A percentile compares a stretch with the other conserved stretches of the same genome.
These are phyloP conservation scores for Armadillidium nasatum DNA, from an alignment of 1,140 invertebrate genomes.

Conservation along the genomic window DNA sequence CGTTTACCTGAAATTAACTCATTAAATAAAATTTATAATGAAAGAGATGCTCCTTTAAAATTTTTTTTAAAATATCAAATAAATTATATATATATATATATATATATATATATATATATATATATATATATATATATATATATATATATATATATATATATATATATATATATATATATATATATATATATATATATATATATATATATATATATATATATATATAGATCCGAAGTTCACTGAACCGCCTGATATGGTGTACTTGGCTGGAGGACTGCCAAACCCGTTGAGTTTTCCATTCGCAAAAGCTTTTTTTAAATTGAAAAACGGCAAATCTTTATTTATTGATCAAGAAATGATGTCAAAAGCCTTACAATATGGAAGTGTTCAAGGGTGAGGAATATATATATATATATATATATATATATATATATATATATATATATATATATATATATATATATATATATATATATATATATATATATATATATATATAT, in stretches of 20 bases:
- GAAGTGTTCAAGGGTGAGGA: neutral
- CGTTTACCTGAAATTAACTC: too few relatives aligned
- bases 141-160: too few relatives aligned
- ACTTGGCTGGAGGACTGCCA: neutral
- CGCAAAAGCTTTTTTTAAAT: neutral
- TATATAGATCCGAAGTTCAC: too few relatives aligned
- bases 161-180: too few relatives aligned
- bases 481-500: constrained; percentile 1
- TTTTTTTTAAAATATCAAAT: too few relatives aligned
- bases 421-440: neutral
- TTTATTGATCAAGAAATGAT: neutral
- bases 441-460: neutral
- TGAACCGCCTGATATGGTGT: neutral
- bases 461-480: neutral
- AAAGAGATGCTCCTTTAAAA: too few relatives aligned
- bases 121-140: too few relatives aligned
- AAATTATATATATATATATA: too few relatives aligned
- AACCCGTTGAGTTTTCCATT: neutral
- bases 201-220: too few relatives aligned
- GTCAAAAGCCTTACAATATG: neutral
- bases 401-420: neutral
- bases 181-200: too few relatives aligned
- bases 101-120: too few relatives aligned
- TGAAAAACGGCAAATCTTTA: neutral
- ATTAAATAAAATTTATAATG: too few relatives aligned